phyloP scores from a whole-genome alignment of 2,113 vertebrate genomes.

The Malurus elegans region DNA sequence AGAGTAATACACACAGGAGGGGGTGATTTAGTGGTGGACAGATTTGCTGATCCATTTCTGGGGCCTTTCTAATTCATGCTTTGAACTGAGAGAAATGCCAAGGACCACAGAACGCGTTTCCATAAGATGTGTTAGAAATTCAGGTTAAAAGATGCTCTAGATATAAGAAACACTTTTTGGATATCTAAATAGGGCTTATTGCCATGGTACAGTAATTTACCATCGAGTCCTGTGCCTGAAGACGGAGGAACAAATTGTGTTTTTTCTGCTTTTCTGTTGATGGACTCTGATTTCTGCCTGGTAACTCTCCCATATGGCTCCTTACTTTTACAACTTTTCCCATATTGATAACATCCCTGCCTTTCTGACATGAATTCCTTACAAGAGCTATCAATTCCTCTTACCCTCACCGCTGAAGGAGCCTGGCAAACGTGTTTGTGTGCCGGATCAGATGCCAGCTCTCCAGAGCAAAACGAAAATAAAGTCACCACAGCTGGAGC shows the following conservation, averaged over 20 bases:
- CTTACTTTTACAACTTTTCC: not conserved
- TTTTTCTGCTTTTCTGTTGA: not conserved
- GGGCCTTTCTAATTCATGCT: not conserved
- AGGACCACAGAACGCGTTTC: not conserved
- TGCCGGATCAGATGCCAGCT: not conserved
- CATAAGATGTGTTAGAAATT: not conserved
- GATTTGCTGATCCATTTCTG: not conserved
- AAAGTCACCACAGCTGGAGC: not conserved
- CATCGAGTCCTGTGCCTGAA: not conserved
- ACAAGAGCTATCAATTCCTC: slow-evolving; percentile 21
- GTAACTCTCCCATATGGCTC: not conserved
- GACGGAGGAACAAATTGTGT: not conserved
- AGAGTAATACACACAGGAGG: not conserved
- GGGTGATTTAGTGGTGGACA: not conserved
- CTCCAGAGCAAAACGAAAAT: slow-evolving; percentile 8
- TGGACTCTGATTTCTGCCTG: not conserved
- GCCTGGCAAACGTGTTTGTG: not conserved
- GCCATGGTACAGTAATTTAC: not conserved
- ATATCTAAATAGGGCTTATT: not conserved
- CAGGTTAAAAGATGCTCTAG: not conserved
- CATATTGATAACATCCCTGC: slow-evolving; percentile 3
- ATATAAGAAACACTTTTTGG: not conserved
- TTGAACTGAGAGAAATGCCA: not conserved
- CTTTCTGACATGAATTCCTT: slow-evolving; percentile 18
- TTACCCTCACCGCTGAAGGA: not conserved